Evolutionary conservation across 2,113 vertebrate species (phyloP).

Genomic region (Hylia prasina): DNA sequence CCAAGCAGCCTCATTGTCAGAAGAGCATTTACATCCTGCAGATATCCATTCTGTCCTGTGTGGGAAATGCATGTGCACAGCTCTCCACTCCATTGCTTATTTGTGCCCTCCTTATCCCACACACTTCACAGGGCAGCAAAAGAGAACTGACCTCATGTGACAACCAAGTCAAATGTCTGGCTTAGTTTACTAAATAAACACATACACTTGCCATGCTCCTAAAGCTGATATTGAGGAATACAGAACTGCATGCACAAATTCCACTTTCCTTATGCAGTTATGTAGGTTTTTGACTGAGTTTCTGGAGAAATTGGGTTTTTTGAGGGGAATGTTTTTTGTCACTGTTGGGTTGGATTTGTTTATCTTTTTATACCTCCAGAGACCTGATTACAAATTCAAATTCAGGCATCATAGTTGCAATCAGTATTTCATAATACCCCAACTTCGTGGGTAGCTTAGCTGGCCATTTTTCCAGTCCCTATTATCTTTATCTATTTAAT

Average conservation of each 20-base stretch:
- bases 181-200: background rate
- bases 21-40: background rate
- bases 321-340: background rate
- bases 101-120: background rate
- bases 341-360: background rate
- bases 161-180: background rate
- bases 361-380: background rate
- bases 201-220: background rate
- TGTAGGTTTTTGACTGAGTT: background rate
- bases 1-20: background rate
- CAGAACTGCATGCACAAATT: background rate
- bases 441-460: slow-evolving; percentile 16
- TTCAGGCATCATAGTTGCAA: background rate
- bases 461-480: slow-evolving; percentile 14
- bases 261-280: background rate
- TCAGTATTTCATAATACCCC: slow-evolving; percentile 5
- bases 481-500: slow-evolving; percentile 55
- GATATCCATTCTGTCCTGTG: background rate
- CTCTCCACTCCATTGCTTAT: background rate
- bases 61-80: background rate
- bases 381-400: background rate
- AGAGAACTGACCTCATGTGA: background rate
- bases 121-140: background rate
- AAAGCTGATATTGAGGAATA: background rate
- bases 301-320: background rate